Conservation (phyloP, 1,140 invertebrate genomes). For the Choristoneura fumiferana region DNA sequence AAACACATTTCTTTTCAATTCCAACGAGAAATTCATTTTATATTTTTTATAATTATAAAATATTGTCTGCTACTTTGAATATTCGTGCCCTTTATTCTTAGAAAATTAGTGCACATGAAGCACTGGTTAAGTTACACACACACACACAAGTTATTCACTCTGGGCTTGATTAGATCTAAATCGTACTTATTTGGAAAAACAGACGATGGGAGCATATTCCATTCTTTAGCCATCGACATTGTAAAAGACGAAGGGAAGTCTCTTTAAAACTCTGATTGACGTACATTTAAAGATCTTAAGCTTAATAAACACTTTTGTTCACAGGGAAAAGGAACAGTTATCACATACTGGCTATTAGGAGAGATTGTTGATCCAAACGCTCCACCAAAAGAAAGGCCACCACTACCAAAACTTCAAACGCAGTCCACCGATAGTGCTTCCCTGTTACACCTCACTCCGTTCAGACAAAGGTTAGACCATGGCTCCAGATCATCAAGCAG, state of each 20-base stretch:
- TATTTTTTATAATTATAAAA: conserved; percentile 22
- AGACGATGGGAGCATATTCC: no score
- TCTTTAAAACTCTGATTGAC: no score
- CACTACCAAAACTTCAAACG: conserved; percentile 48
- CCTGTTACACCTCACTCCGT: conserved; percentile 64
- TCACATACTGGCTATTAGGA: conserved; percentile 94
- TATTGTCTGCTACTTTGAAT: background rate
- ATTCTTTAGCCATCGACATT: no score
- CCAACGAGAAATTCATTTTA: background rate
- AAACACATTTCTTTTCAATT: no score
- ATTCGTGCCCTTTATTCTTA: background rate
- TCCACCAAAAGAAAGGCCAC: conserved; percentile 48
- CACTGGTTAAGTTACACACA: no score
- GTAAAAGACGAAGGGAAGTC: no score
- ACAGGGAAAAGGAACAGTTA: conserved; percentile 93
- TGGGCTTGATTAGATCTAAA: no score
- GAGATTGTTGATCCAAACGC: conserved; percentile 75
- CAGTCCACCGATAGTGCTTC: conserved; percentile 58
- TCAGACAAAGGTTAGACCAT: conserved; percentile 62
- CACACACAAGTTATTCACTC: no score
- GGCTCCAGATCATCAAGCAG: conserved; percentile 64
- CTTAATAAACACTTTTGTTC: no score
- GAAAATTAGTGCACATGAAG: conserved; percentile 20
- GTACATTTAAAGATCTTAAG: no score
- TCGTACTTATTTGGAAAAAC: no score